Evolutionary conservation across 2,113 vertebrate species (phyloP), one percentile per base, ranked within the genome.

Genomic region (Prunella himalayana): DNA sequence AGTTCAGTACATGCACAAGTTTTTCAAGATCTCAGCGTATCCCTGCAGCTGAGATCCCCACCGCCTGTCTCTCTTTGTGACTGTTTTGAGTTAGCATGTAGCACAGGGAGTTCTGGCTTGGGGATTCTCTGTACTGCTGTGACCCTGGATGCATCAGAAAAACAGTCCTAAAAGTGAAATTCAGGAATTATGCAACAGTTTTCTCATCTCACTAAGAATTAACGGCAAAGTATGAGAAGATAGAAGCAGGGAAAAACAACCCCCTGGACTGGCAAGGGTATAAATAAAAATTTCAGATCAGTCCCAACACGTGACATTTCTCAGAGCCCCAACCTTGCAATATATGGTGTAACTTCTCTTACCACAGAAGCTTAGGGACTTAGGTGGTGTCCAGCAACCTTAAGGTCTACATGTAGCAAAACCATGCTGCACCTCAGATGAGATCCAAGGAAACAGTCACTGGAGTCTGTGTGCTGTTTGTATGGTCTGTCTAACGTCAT

Each of bases 391-490:
- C 30, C 21, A 30, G 16, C 68, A 15, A 2, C 30, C 61, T 72
- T 49, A 23, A 83, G 68, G 50, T 44, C 68, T 54, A 14, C 1
- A 1, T 3, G 0, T 45, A 78, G 68, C 24, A 70, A 82, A 92
- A 23, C 27, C 42, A 19, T 0, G 0, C 60, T 2, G 27, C 16
- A 13, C 21, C 27, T 79, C 53, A 42, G 70, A 35, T 50, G 1
- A 3, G 79, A 30, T 60, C 64, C 47, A 86, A 63, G 57, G n/a
- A 41, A 35, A 31, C 17, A 19, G 72, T 60, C 72, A 39, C 81
- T 57, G n/a, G 47, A 91, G 50, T 44, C 69, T 92, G 51, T 63
- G 39, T 94, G 92, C 66, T 82, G 59, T 54, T 87, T 64, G 75
- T 31, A 45, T 15, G 65, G 49, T 56, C 89, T 86, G 72, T n/a